Percentiles rank a stretch among this genome's conserved stretches.
Conservation (phyloP, 2,797 vertebrate species). For the Sarcophilus harrisii region DNA sequence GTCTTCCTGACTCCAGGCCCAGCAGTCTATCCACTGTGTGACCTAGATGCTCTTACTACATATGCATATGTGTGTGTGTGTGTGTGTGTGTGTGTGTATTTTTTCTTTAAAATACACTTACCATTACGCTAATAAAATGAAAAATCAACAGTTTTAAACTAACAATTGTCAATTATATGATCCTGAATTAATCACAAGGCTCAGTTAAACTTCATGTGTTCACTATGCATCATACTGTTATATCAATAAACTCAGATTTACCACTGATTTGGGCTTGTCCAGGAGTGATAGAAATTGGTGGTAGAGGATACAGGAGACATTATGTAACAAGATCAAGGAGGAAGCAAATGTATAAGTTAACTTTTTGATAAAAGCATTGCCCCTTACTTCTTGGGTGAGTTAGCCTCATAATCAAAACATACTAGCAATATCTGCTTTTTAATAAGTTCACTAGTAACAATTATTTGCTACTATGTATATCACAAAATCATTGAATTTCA, state of each 20-base stretch:
- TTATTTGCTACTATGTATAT: neutral
- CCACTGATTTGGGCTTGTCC: neutral
- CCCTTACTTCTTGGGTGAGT: neutral
- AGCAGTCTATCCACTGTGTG: neutral
- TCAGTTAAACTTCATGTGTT: too few relatives aligned
- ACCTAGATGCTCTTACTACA: neutral
- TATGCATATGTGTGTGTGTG: neutral
- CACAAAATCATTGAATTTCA: neutral
- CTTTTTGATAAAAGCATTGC: neutral
- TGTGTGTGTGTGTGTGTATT: neutral
- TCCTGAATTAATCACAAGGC: neutral
- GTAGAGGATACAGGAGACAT: neutral
- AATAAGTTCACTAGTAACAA: neutral
- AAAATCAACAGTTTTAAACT: neutral
- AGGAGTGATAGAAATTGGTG: neutral
- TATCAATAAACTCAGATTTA: neutral
- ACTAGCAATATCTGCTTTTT: neutral
- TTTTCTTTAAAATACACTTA: neutral
- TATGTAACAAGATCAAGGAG: neutral
- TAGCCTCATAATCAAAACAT: neutral
- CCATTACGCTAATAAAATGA: neutral
- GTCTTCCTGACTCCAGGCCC: neutral
- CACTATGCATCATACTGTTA: neutral
- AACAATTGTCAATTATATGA: neutral
- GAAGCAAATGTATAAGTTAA: neutral